Conservation (phyloP, 2,888 invertebrate genomes). For the Cyclophora albipunctata region DNA sequence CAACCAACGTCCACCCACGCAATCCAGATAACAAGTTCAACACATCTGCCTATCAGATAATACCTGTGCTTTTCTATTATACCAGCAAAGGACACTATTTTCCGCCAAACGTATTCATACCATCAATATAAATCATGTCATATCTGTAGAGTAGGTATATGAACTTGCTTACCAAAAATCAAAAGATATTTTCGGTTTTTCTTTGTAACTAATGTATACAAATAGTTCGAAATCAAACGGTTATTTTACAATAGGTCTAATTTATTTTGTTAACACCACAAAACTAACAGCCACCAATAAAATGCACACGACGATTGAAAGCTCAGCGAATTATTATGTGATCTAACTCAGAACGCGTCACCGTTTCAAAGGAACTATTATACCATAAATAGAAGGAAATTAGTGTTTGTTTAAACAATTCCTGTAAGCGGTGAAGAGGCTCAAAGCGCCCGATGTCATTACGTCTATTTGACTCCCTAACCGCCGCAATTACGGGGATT, state of each 20-base stretch:
- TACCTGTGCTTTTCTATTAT: slow-evolving; percentile 16
- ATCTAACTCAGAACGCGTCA: too few relatives aligned
- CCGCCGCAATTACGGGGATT: slow-evolving; percentile 51
- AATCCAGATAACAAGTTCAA: slow-evolving; percentile 64
- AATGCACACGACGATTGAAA: not conserved
- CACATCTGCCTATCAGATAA: slow-evolving; percentile 64
- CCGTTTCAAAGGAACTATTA: too few relatives aligned
- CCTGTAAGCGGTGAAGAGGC: slow-evolving; percentile 33
- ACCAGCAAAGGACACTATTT: not conserved
- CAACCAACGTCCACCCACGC: slow-evolving; percentile 65
- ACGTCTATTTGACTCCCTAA: slow-evolving; percentile 43
- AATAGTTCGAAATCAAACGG: too few relatives aligned
- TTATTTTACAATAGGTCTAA: too few relatives aligned
- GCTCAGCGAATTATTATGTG: too few relatives aligned
- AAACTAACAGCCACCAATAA: not conserved
- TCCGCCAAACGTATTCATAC: not conserved
- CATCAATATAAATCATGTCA: too few relatives aligned
- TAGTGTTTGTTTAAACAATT: slow-evolving; percentile 37
- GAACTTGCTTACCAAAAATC: too few relatives aligned
- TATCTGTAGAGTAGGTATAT: too few relatives aligned
- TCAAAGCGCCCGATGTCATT: slow-evolving; percentile 68
- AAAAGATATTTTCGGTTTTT: too few relatives aligned
- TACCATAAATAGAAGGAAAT: slow-evolving; percentile 3
- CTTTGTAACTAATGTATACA: too few relatives aligned
- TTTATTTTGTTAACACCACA: too few relatives aligned